phyloP scores from a whole-genome alignment of 2,888 invertebrate species.

The Lissonota sp. region DNA sequence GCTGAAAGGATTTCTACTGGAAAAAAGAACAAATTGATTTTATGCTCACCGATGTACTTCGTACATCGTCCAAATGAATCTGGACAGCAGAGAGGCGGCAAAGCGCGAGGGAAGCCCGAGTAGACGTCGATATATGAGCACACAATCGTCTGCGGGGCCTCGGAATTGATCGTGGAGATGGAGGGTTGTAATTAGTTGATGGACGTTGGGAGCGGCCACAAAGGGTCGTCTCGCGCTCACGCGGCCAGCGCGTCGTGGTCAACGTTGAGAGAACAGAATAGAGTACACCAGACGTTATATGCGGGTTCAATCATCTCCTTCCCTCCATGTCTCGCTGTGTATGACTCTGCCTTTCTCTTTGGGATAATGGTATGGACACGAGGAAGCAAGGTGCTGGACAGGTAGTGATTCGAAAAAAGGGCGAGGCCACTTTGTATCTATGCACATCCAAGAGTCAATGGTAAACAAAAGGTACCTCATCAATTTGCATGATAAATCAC shows the following conservation, averaged over 20 bases:
- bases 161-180: conserved; percentile 49
- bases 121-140: conserved; percentile 50
- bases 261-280: conserved; percentile 26
- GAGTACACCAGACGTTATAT: conserved; percentile 10
- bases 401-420: conserved; percentile 62
- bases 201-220: conserved; percentile 60
- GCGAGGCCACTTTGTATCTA: conserved; percentile 36
- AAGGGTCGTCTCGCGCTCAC: conserved; percentile 49
- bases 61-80: no score
- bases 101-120: conserved; percentile 10
- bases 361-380: conserved; percentile 13
- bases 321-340: not conserved
- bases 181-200: conserved; percentile 65
- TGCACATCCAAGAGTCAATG: not conserved
- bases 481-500: no score
- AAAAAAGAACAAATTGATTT: conserved; percentile 5
- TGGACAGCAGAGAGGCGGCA: not conserved
- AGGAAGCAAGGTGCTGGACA: conserved; percentile 55
- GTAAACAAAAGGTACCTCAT: no score
- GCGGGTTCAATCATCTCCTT: conserved; percentile 34
- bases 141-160: conserved; percentile 47
- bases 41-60: conserved; percentile 6
- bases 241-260: conserved; percentile 24
- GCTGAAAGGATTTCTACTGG: no score
- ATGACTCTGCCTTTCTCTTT: not conserved